Conservation (phyloP, 2,888 invertebrate genomes). For the Patella pellucida region DNA sequence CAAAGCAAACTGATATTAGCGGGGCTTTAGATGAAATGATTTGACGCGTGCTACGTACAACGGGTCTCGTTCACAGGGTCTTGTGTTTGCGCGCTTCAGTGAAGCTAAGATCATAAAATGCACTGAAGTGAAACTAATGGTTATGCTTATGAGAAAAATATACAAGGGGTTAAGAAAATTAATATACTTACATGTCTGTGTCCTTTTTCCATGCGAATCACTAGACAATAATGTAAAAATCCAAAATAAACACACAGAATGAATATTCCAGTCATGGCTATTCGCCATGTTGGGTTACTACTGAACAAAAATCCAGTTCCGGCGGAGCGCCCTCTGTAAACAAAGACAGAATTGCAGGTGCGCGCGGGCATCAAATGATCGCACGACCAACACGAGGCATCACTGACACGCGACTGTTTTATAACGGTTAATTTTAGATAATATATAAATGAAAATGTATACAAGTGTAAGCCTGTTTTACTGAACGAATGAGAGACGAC, state of each 20-base stretch:
- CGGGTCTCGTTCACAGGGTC: conserved; percentile 11
- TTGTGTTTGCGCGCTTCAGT: conserved; percentile 7
- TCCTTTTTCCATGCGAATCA: conserved; percentile 57
- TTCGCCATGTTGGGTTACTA: conserved; percentile 62
- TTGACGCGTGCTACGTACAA: background rate
- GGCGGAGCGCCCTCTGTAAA: conserved; percentile 56
- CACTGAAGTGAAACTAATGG: conserved; percentile 11
- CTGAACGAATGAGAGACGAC: too few relatives aligned
- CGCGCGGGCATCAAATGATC: conserved; percentile 18
- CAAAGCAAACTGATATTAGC: background rate
- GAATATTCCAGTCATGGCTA: conserved; percentile 59
- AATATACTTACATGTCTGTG: conserved; percentile 55
- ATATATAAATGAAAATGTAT: too few relatives aligned
- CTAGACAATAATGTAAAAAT: conserved; percentile 59
- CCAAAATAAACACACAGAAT: conserved; percentile 58
- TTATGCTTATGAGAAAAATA: background rate
- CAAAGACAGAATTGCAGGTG: conserved; percentile 43
- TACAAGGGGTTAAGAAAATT: too few relatives aligned
- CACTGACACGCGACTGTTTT: conserved; percentile 1
- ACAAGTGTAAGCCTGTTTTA: too few relatives aligned
- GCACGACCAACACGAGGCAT: background rate
- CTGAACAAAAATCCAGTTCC: conserved; percentile 41
- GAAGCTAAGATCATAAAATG: background rate
- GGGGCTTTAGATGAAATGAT: background rate
- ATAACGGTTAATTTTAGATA: too few relatives aligned